Evolutionary conservation across 2,113 vertebrate genomes (phyloP), one percentile per base, ranked within the genome.

Genomic region (Accipiter cooperii): DNA sequence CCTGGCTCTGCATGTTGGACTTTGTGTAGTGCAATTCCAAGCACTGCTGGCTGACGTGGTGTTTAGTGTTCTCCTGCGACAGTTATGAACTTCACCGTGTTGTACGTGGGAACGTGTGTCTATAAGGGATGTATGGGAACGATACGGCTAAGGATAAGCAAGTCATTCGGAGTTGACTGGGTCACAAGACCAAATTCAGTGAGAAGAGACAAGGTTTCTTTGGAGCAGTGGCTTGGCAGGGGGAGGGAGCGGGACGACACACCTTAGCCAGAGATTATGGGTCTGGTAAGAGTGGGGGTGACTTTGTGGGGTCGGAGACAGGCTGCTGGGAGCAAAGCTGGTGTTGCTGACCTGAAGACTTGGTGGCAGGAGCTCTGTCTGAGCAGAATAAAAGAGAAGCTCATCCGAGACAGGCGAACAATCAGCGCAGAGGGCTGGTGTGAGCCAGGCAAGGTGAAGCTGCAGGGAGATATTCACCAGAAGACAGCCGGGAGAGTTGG

Each of bases 1-100:
- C 58, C 25, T 3, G 9, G n/a, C 8, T 3, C 4, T 0, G 33
- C 1, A 0, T 0, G 0, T 5, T 28, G 25, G 4, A 1, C 33
- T 47, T 17, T 9, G 5, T 1, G 10, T 10, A 15, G 28, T 1
- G 3, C 1, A 3, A 6, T 25, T 21, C 40, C 8, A 5, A 5
- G 28, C 29, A 0, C 2, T 9, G 16, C n/a, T 25, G 57, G 44
- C 19, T 42, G 65, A 17, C 0, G 2, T 22, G 61, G 61, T 38
- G 13, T 12, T 60, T 6, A 13, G 55, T 0, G 1, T 44, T 46
- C 54, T 60, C 17, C 10, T 10, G 54, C 3, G 26, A 21, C 8
- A 13, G 38, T 26, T 49, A 6, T 3, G 46, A 61, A 12, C 51
- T 19, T 40, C 14, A 8, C 5, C 1, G 24, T 31, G 28, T 6